Base-by-base conservation (phyloP, 1,140 invertebrate genomes). In the Ctenoplectra terminalis region DNA sequence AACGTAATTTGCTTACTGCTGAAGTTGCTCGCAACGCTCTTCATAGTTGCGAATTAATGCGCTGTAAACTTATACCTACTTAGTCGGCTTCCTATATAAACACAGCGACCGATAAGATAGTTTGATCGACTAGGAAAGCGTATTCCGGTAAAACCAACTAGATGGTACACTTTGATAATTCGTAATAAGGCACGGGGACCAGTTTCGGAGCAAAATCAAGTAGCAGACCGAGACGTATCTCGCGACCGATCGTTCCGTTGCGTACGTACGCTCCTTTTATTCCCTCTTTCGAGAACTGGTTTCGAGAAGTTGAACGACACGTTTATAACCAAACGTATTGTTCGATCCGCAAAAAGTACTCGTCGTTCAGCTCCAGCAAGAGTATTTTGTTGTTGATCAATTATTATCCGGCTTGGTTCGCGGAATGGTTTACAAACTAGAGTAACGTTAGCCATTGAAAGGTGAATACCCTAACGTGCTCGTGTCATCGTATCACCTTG, bases 121-220 rank as follows among this genome's bases (percentile, higher is more conserved):
- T 5, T 40, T 17, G 69, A 37, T 43, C 64, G 9, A n/a, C n/a
- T n/a, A 1, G 46, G 13, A 40, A 29, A 34, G 43, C 43, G 37
- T 63, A 66, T 67, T 46, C 48, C 61, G 37, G 74, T 56, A 26
- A 46, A 67, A 56, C 46, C 48, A 20, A 1, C 9, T 6, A 77
- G 74, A 77, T 77, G 74, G 50, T 67, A 77, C 29, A 67, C 48
- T 67, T 77, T 6, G 74, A 77, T 77, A 58, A 17, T 9, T 31
- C 5, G 29, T 15, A 11, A 17, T 20, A 43, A 63, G 72, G 23
- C 23, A 70, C 34, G 15, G 11, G 52, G 31, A 74, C 31, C 72
- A 74, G 58, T 74, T 63, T 43, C 43, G 9, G 23, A 58, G 37
- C 13, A 58, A 50, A 60, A 63, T 63, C 48, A 56, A 20, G 37